Evolutionary conservation across 1,140 invertebrate species (phyloP), one percentile per base, ranked within the genome.

Genomic region (Hylyphantes graminicola): DNA sequence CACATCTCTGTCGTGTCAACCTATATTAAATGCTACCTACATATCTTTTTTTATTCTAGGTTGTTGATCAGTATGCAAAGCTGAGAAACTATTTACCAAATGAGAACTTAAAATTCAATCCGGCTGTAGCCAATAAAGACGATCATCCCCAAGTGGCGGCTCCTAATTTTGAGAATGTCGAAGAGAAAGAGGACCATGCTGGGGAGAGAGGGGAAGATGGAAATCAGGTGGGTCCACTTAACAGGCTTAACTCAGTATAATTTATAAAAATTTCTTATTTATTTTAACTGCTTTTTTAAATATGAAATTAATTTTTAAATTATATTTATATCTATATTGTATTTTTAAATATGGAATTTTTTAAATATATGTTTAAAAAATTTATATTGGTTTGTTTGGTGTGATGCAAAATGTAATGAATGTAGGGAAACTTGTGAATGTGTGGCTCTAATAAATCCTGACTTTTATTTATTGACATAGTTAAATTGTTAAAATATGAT

Each of bases 141-240:
- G 75, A 83, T 17, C 59, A 83, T 73, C 80, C 80, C 65, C 80
- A 83, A 55, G 72, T 73, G 7, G 21, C 59, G 5, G 70, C 80
- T 1, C 80, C 80, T n/a, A 74, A 83, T 19, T 75, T 83, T 73
- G 80, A 83, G 15, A 68, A 73, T 54, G 50, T 63, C 9, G 70
- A 61, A 2, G 80, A 83, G 54, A 83, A 83, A 57, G 80, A 83
- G 65, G 80, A 83, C 19, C 80, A 83, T 83, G 80, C 80, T 50
- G 80, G 19, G 7, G 80, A 83, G 21, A 74, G 80, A 55, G 80
- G 80, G 55, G 80, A 83, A 64, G 70, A 83, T 83, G 80, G 80
- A 65, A 72, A 53, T n/a, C 80, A 83, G 70, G 80, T 83, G 4
- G 12, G 51, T 64, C 11, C 6, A 19, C 12, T n/a, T 9, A 9